Evolutionary conservation across 2,797 vertebrate species (phyloP), one percentile per base, ranked within the genome.

Genomic region (Myotis findleyi): DNA sequence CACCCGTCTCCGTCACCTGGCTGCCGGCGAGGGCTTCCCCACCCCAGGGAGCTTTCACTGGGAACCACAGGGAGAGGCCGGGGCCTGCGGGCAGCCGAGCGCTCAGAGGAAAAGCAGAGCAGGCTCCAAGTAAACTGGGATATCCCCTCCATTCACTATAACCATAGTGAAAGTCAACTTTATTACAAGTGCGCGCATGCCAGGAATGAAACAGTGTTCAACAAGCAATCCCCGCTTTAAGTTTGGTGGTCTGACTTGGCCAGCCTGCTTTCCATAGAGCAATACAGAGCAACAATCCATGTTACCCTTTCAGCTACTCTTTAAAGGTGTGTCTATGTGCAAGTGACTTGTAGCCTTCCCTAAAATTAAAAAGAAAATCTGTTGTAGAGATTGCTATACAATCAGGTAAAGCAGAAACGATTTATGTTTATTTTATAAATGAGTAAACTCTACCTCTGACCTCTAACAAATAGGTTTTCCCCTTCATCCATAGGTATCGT

Each of bases 1-100:
- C 92, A 90, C 66, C 85, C 90, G 1, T 21, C 51, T 66, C 25
- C 0, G 91, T 90, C 95, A 97, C 96, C 97, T 95, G 93, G 81
- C 57, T 11, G 3, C 72, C 69, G 55, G 84, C 53, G 7, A 75
- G 57, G 21, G 20, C 85, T 89, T 33, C 84, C 17, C 57, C 51
- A 25, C 11, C 79, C 75, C 75, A 4, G 2, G 84, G 36, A 92
- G 33, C 10, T 89, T 75, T 75, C 33, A 14, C 55, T 0, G 14
- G 30, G 59, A 69, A 17, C 79, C 33, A 5, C 44, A 21, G 18
- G 17, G 23, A 4, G 64, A 73, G 14, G 38, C 68, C 38, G 25
- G 51, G 27, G 33, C 30, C 73, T 51, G 66, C 80, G 2, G 38
- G 71, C 76, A 30, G 88, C 27, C 57, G 36, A 25, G 38, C 16